A percentile compares a stretch with the other conserved stretches of the same genome.
phyloP scores from a whole-genome alignment of 2,113 vertebrate genomes.

The Lethenteron camtschaticum region DNA sequence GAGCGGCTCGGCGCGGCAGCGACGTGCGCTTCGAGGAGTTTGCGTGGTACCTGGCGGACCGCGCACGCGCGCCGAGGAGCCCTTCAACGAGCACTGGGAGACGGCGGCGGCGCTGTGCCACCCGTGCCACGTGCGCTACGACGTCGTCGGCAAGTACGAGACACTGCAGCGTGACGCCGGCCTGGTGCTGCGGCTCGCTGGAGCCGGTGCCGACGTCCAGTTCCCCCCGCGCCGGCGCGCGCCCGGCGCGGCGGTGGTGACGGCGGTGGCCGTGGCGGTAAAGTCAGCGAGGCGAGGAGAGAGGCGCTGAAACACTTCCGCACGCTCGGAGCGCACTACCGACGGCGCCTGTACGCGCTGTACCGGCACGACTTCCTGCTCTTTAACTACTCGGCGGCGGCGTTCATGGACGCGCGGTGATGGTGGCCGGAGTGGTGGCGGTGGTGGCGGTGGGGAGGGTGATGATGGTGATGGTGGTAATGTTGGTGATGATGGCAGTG shows the following conservation, averaged over 20 bases:
- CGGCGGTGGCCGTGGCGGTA: slow-evolving; percentile 21
- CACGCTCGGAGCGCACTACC: slow-evolving; percentile 62
- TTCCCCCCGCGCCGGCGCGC: slow-evolving; percentile 41
- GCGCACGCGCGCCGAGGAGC: slow-evolving; percentile 46
- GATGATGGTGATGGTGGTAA: neutral
- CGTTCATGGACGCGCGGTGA: slow-evolving; percentile 42
- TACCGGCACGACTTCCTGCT: slow-evolving; percentile 89
- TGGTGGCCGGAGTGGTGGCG: neutral
- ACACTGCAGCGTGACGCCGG: slow-evolving; percentile 63
- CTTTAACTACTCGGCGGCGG: slow-evolving; percentile 70
- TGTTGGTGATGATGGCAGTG: too few relatives aligned
- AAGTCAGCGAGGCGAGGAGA: slow-evolving; percentile 35
- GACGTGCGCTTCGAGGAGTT: slow-evolving; percentile 77
- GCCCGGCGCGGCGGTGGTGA: slow-evolving; percentile 26
- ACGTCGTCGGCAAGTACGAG: slow-evolving; percentile 80
- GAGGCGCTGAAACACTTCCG: slow-evolving; percentile 48
- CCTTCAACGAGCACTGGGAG: slow-evolving; percentile 93
- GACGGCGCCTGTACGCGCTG: slow-evolving; percentile 64
- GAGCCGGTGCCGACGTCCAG: slow-evolving; percentile 28
- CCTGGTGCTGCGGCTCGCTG: slow-evolving; percentile 51
- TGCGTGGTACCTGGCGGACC: slow-evolving; percentile 67
- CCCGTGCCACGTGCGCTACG: slow-evolving; percentile 67
- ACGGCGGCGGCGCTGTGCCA: slow-evolving; percentile 65
- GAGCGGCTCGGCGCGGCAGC: slow-evolving; percentile 43
- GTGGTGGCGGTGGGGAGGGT: neutral